Evolutionary conservation across 2,113 vertebrate genomes (phyloP).

Genomic region (Podocnemis expansa): DNA sequence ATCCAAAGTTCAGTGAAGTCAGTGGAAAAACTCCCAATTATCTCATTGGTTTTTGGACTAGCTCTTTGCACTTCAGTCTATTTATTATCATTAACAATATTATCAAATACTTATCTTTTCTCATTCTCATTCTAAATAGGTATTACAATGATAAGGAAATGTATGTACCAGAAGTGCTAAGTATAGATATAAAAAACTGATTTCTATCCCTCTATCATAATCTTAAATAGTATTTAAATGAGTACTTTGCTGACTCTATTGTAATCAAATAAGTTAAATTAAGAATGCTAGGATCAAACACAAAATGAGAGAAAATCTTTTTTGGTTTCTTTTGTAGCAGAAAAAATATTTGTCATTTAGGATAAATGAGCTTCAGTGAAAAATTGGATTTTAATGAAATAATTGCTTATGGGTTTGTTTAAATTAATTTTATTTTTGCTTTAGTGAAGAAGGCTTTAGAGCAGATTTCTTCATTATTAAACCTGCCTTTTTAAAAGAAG

Average conservation of each 20-base stretch:
- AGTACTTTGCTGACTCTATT: not conserved
- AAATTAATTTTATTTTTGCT: not conserved
- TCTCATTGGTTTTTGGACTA: not conserved
- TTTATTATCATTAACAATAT: not conserved
- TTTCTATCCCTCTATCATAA: not conserved
- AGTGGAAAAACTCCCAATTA: not conserved
- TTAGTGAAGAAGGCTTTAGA: not conserved
- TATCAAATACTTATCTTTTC: not conserved
- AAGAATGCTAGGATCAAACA: not conserved
- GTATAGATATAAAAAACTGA: slow-evolving; percentile 9
- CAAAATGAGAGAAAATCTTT: not conserved
- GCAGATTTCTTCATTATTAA: not conserved
- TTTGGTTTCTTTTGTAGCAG: not conserved
- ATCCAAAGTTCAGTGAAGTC: not conserved
- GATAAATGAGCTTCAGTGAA: not conserved
- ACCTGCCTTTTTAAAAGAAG: not conserved
- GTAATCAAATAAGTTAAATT: not conserved
- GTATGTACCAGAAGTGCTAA: not conserved
- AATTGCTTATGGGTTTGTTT: not conserved
- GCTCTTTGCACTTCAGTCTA: not conserved
- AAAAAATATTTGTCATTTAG: slow-evolving; percentile 1
- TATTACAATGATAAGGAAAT: not conserved
- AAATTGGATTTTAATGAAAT: slow-evolving; percentile 27
- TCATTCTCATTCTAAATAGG: not conserved
- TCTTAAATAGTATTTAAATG: not conserved